Percentiles rank a stretch among this genome's conserved stretches.
These are phyloP conservation scores for Myrmophylax atrothorax DNA, from an alignment of 2,113 vertebrate genomes.

Conservation along the genomic window DNA sequence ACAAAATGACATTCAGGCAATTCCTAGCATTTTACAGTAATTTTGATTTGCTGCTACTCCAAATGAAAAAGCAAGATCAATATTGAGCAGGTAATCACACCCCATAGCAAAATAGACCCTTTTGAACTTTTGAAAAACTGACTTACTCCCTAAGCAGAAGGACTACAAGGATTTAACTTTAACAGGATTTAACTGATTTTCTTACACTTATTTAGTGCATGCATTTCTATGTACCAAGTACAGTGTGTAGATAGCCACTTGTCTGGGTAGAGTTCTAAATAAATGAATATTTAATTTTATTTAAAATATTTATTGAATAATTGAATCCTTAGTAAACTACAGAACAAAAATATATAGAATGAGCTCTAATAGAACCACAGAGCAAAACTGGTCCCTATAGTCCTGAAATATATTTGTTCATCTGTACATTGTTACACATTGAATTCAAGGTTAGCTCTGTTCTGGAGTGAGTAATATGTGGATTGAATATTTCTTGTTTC, in stretches of 20 bases:
- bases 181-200: background rate
- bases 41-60: background rate
- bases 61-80: background rate
- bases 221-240: background rate
- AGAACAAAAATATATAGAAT: background rate
- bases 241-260: background rate
- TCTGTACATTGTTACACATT: background rate
- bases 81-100: background rate
- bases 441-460: background rate
- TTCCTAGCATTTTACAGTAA: background rate
- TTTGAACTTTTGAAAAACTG: background rate
- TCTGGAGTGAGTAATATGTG: background rate
- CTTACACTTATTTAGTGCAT: background rate
- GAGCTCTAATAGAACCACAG: background rate
- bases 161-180: background rate
- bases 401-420: background rate
- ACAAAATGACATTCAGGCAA: background rate
- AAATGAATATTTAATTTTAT: background rate
- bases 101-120: background rate
- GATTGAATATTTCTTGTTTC: background rate
- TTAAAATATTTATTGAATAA: background rate
- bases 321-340: background rate
- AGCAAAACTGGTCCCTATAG: background rate
- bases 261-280: background rate
- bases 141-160: background rate